Conservation (phyloP, 2,888 invertebrate species). For the Ischnura elegans region DNA sequence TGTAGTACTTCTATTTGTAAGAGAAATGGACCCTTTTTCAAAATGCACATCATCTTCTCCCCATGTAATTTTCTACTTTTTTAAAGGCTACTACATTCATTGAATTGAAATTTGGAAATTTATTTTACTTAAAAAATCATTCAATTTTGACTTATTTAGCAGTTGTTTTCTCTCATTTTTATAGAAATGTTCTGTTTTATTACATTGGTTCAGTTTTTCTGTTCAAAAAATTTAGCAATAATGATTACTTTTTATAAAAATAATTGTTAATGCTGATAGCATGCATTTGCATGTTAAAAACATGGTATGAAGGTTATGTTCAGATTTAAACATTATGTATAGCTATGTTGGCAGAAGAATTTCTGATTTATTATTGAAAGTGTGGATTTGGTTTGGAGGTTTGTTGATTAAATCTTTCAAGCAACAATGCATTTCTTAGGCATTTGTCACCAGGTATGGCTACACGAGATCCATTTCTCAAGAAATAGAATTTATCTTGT, state of each 20-base stretch:
- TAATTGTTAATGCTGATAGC: neutral
- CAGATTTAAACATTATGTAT: neutral
- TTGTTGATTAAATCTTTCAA: neutral
- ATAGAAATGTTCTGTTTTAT: neutral
- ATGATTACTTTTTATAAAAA: neutral
- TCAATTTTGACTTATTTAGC: neutral
- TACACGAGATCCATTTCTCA: too few relatives aligned
- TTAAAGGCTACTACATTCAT: neutral
- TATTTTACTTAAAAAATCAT: neutral
- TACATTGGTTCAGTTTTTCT: neutral
- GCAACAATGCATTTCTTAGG: too few relatives aligned
- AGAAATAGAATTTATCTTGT: too few relatives aligned
- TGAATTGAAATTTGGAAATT: neutral
- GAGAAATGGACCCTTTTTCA: neutral
- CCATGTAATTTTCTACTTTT: constrained; percentile 12
- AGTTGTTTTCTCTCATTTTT: neutral
- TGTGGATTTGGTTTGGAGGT: neutral
- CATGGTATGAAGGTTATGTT: neutral
- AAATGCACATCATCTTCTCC: constrained; percentile 36
- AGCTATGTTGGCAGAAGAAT: neutral
- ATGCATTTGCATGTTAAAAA: neutral
- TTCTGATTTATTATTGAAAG: neutral
- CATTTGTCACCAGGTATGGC: too few relatives aligned
- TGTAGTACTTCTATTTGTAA: constrained; percentile 62
- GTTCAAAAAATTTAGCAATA: neutral